A percentile compares a stretch with the other conserved stretches of the same genome.
Conservation (phyloP, 2,113 vertebrate species). For the Odontophorus gujanensis region DNA sequence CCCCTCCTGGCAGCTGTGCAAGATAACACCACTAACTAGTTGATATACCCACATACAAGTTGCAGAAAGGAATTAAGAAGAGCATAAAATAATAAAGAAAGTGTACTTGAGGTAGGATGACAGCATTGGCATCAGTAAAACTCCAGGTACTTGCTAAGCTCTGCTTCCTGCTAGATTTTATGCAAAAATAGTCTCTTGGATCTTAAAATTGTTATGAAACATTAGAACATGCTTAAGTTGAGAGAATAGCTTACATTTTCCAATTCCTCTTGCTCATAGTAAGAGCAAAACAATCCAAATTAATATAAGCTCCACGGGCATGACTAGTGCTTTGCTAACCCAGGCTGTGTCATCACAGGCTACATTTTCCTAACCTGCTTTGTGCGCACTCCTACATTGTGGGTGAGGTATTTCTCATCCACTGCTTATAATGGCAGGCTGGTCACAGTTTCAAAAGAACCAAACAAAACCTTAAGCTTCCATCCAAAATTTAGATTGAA, state of each 20-base stretch:
- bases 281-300: background rate
- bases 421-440: background rate
- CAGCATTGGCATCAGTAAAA: background rate
- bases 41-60: accelerated
- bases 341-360: background rate
- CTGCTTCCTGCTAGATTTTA: background rate
- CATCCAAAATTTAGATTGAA: background rate
- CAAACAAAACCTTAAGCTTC: background rate
- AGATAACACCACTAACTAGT: background rate
- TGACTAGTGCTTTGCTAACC: background rate
- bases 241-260: background rate
- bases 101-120: background rate
- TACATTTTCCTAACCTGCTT: background rate
- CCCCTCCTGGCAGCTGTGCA: slow-evolving; percentile 56
- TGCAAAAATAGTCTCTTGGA: background rate
- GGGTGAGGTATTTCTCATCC: background rate
- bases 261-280: accelerated
- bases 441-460: background rate
- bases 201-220: background rate
- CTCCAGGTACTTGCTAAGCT: background rate
- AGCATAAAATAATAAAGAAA: background rate
- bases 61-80: background rate
- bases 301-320: background rate
- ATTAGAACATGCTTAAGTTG: background rate
- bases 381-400: accelerated